Evolutionary conservation across 2,797 vertebrate species (phyloP), one percentile per base, ranked within the genome.

Genomic region (Anableps anableps): DNA sequence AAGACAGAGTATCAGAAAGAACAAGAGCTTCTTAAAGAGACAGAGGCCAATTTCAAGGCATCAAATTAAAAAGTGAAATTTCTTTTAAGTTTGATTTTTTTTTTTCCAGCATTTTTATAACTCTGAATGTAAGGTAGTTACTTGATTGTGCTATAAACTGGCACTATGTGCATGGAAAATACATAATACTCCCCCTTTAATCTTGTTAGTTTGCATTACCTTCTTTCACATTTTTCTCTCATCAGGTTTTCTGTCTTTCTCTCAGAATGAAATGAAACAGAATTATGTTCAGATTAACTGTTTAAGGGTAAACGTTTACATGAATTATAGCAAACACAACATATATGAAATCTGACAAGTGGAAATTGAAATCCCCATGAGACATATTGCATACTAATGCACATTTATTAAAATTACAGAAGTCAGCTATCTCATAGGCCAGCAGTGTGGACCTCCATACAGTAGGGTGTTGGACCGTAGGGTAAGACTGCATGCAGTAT

Each of bases 381-480:
- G 88, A 89, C 76, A 75, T 90, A 87, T 86, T 80, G 75, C 74
- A 86, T 86, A 66, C 77, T 86, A 87, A 89, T 81, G 82, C 80
- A 76, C 34, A 19, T 45, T 87, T 89, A 91, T 88, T 90, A 90
- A 91, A 92, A 86, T 81, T 60, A 85, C 81, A 85, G 50, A 85
- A 76, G 74, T 82, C 53, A 87, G 50, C 34, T 41, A 23, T 74
- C 55, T 45, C 43, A 21, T 85, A 86, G 86, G 62, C 70, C 74
- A 75, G 83, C 84, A 72, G n/a, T n/a, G n/a, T n/a, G n/a, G n/a
- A n/a, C n/a, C n/a, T n/a, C n/a, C n/a, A n/a, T n/a, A n/a, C n/a
- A n/a, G n/a, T n/a, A n/a, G 81, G 83, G 72, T 73, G 74, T 74
- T 78, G 76, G 75, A 77, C 76, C 80, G 55, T 26, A 76, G 81